Evolutionary conservation across 2,888 invertebrate genomes (phyloP), one percentile per base, ranked within the genome.

Genomic region (Pemphredon lugubris): DNA sequence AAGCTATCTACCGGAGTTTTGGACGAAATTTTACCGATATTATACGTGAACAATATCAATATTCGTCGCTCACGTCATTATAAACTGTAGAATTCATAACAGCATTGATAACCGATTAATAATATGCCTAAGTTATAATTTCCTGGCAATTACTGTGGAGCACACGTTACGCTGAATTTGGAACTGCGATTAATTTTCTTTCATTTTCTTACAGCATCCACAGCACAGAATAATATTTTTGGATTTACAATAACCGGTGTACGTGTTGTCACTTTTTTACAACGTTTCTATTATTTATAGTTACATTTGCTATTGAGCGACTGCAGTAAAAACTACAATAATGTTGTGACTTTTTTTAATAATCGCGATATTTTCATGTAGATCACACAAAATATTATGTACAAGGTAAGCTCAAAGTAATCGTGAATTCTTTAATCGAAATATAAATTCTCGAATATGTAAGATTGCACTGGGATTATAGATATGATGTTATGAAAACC

Each of bases 331-430:
- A 59, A 61, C 64, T 79, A 69, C 32, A 74, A 51, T 51, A 73
- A 48, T 44, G 23, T 58, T 54, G 64, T 44, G 53, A 59, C 3
- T 26, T 26, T 26, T 26, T 7, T 61, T 42, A n/a, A 60, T 18
- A 54, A 68, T 64, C 76, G 60, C 55, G 47, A 64, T 60, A 42
- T 26, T 58, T 11, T 42, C 34, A 18, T 65, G 64, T 61, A 60
- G 26, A 68, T 58, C 51, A 59, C 47, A 59, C 63, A 66, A 70
- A 60, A 51, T 40, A 64, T 69, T 79, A 79, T 75, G 40, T 73
- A 79, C 69, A 77, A 34, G 23, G 61, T 70, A 77, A 79, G 79
- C 75, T 77, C 68, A 70, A 73, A 58, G 44, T 67, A 73, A 77
- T 67, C 48, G 30, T 37, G 30, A 54, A 51, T 44, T 58, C 57